These are phyloP conservation scores for Halichoerus grypus DNA, from an alignment of 2,113 vertebrate species.

Conservation along the genomic window DNA sequence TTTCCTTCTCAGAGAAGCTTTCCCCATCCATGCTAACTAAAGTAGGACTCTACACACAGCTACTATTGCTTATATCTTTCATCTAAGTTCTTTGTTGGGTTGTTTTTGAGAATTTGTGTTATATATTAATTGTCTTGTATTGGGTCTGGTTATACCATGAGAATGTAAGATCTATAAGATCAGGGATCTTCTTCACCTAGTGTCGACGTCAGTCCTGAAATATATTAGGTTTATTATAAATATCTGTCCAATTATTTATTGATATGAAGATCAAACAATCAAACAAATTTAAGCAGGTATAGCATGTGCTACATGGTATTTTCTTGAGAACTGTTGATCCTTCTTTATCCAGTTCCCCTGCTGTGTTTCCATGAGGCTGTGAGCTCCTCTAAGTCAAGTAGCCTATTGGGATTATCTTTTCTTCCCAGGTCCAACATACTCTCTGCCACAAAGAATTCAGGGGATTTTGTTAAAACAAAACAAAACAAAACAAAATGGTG, in stretches of 20 bases:
- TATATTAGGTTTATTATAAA: not conserved
- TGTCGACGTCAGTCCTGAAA: not conserved
- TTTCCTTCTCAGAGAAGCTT: not conserved
- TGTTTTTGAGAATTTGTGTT: not conserved
- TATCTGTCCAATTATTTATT: not conserved
- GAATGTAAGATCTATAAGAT: not conserved
- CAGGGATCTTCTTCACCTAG: not conserved
- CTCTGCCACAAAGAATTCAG: not conserved
- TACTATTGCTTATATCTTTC: not conserved
- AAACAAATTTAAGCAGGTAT: not conserved
- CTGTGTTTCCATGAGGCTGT: not conserved
- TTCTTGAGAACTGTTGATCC: not conserved
- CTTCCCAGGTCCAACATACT: not conserved
- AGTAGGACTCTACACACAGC: too few relatives aligned
- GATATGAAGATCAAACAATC: not conserved
- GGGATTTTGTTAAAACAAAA: not conserved
- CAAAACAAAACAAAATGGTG: not conserved
- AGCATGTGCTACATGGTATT: not conserved
- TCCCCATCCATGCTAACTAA: not conserved
- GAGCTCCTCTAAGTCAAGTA: not conserved
- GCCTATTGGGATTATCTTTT: not conserved
- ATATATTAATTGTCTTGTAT: not conserved
- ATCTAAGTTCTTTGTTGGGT: not conserved
- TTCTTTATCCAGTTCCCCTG: not conserved
- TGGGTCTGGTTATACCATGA: not conserved